Base-by-base conservation (phyloP, 1,140 invertebrate genomes). In the Cepaea nemoralis region DNA sequence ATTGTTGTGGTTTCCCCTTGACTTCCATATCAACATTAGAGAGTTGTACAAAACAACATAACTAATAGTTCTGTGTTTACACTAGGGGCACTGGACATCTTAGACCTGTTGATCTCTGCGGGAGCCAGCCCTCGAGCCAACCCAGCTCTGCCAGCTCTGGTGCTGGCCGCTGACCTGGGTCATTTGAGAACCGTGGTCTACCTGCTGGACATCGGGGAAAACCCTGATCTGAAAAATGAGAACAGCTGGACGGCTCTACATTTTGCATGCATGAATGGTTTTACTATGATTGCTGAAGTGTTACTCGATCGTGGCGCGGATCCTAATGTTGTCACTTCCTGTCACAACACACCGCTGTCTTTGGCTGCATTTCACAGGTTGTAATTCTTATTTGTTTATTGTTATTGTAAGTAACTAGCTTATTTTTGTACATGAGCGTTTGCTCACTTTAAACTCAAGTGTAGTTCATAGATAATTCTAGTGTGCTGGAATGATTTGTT, bases 281-380 rank as follows among this genome's bases (percentile, higher is more conserved):
- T 22, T 16, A 45, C 6, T 33, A 59, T n/a, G 31, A 33, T 87
- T 27, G 81, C 85, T 16, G 35, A 79, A 19, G 78, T 86, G 10
- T 77, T 90, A 22, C 45, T 89, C 31, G 83, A 87, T 31, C 85
- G 84, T 66, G 88, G 86, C 1, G 88, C 88, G 14, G 84, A 90
- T 59, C 84, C 85, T 45, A 87, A 90, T 75, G 37, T 33, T 22
- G 75, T 78, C 6, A 90, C 89, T 16, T 39, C 63, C 37, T 87
- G 88, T 75, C 78, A 80, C 39, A 89, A 88, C 73, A 89, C 88
- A 0, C 87, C 89, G 0, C 37, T 90, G 24, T 85, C 87, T 12
- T 79, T 89, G 40, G 89, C 88, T 24, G 86, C 85, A 19, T 77
- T 77, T 35, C 42, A 77, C 74, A 77, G 50, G 74, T 70, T 67